phyloP scores from a whole-genome alignment of 2,113 vertebrate genomes.

The Plecotus auritus region DNA sequence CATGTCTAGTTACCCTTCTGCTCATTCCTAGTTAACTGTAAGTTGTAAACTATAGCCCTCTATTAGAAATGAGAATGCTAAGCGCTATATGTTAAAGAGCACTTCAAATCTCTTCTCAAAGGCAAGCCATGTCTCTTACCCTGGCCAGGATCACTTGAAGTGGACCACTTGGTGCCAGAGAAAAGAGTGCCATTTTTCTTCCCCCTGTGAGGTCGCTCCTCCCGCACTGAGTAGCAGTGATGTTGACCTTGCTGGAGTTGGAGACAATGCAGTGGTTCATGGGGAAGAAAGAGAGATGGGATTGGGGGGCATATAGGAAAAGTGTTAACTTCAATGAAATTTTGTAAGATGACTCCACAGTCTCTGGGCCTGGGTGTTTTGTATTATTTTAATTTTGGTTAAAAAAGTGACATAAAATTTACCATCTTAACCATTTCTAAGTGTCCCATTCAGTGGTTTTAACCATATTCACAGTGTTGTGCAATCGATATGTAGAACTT shows the following conservation, averaged over 20 bases:
- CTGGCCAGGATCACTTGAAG: not conserved
- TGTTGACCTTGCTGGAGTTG: not conserved
- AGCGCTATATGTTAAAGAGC: not conserved
- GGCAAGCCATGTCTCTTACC: not conserved
- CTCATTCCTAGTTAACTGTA: not conserved
- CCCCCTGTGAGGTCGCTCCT: not conserved
- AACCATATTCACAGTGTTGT: too few relatives aligned
- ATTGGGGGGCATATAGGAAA: not conserved
- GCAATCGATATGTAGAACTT: not conserved
- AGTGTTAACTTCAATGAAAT: not conserved
- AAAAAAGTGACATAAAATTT: not conserved
- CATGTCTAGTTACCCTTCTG: not conserved
- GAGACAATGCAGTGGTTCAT: not conserved
- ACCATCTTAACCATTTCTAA: not conserved
- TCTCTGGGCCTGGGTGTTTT: not conserved
- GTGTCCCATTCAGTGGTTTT: too few relatives aligned
- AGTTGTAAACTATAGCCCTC: not conserved
- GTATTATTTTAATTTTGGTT: not conserved
- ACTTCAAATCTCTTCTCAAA: not conserved
- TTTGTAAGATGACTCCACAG: not conserved
- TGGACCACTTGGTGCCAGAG: not conserved
- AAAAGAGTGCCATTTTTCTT: not conserved
- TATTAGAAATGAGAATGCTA: not conserved
- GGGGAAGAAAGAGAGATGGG: not conserved
- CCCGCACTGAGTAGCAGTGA: not conserved